These are phyloP conservation scores for Perca fluviatilis DNA, from an alignment of 2,113 vertebrate genomes.

Conservation along the genomic window DNA sequence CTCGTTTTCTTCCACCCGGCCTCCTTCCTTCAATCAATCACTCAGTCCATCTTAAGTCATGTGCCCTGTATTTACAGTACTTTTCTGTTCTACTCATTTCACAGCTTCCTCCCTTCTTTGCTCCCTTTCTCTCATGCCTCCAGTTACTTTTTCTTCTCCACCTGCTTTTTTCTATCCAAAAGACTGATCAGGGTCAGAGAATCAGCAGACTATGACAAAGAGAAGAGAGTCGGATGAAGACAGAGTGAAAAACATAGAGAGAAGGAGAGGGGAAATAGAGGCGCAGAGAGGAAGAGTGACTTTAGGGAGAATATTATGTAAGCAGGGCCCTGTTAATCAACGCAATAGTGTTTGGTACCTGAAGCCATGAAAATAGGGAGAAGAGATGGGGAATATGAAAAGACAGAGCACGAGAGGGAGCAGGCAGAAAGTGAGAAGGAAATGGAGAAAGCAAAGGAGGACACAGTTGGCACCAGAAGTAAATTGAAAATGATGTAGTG, in stretches of 20 bases:
- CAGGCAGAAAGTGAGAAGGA: constrained; percentile 64
- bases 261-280: constrained; percentile 45
- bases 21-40: constrained; percentile 12
- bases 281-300: constrained; percentile 42
- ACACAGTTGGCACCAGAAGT: constrained; percentile 73
- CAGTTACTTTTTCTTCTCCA: constrained; percentile 21
- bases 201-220: constrained; percentile 69
- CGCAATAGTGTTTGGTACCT: constrained; percentile 79
- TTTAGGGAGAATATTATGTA: constrained; percentile 77
- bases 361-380: constrained; percentile 77
- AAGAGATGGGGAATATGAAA: constrained; percentile 69
- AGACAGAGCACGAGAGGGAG: constrained; percentile 53
- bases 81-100: constrained; percentile 44
- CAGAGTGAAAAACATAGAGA: constrained; percentile 45
- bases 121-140: constrained; percentile 29
- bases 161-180: constrained; percentile 56
- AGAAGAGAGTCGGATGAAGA: constrained; percentile 55
- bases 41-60: constrained; percentile 36
- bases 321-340: constrained; percentile 77
- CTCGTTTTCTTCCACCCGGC: constrained; percentile 15
- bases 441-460: constrained; percentile 63
- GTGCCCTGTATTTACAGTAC: constrained; percentile 53
- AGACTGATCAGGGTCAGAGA: constrained; percentile 80
- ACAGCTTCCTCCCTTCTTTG: constrained; percentile 29
- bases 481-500: constrained; percentile 85